Evolutionary conservation across 1,140 invertebrate species (phyloP), one percentile per base, ranked within the genome.

Genomic region (Eulimnadia texana): DNA sequence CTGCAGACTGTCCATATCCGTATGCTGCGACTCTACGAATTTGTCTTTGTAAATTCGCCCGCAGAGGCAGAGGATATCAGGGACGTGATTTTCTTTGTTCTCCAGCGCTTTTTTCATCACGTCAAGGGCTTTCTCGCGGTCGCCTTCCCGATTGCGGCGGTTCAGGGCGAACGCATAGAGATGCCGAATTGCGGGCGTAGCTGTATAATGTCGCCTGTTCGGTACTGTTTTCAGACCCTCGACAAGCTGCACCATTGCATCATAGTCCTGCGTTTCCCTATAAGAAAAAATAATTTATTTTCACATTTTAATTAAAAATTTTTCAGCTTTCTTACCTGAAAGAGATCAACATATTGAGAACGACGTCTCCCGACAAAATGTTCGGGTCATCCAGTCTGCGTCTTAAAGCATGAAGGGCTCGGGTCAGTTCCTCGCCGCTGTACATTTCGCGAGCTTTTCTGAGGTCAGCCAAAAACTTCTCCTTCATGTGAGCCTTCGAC

Each of bases 41-140:
- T 89, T 94, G 74, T 99, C 96, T 75, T 99, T 99, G 72, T 98
- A 98, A 70, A 99, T 98, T 61, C 96, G 81, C 1, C 96, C 96
- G 74, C 94, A 98, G 1, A 99, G 79, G 71, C 97, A 98, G n/a
- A 99, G 73, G 83, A 98, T 94, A 73, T 99, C 97, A 13, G 80
- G 75, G 69, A 93, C 90, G 71, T 90, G 83, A 72, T 94, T 93
- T 73, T 95, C 91, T 72, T 92, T 89, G 69, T 90, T 91, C 65
- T 92, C 83, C 24, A 95, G 73, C 0, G 90, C 92, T 70, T 90
- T 87, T 33, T 88, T 83, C 63, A 98, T 96, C 0, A 97, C 90
- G 71, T 84, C 78, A 13, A 99, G 73, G 2, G 95, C 95, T 71
- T 88, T 91, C 70, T 96, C 92, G 63, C 95, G 77, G 74, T 99